These are phyloP conservation scores for Otus scops DNA, from an alignment of 2,797 vertebrate genomes.

Conservation along the genomic window DNA sequence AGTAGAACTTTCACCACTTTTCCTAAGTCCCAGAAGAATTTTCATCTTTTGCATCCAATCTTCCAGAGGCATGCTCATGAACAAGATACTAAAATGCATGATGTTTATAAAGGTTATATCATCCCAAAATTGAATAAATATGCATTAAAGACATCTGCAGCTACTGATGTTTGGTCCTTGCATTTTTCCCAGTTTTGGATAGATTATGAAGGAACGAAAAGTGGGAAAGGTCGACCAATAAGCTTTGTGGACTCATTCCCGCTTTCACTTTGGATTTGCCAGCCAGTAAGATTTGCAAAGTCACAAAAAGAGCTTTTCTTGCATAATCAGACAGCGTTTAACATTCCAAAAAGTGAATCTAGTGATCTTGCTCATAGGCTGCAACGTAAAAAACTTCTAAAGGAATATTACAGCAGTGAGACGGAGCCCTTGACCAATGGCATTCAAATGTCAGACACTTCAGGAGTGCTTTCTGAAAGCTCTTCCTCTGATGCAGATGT, in stretches of 20 bases:
- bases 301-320: slow-evolving; percentile 80
- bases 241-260: slow-evolving; percentile 96
- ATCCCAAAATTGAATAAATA: slow-evolving; percentile 81
- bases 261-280: slow-evolving; percentile 92
- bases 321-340: slow-evolving; percentile 35
- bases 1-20: slow-evolving; percentile 81
- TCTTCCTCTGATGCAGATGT: slow-evolving; percentile 82
- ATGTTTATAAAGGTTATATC: slow-evolving; percentile 88
- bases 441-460: slow-evolving; percentile 78
- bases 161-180: slow-evolving; percentile 91
- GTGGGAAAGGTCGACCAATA: slow-evolving; percentile 88
- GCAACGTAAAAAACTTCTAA: slow-evolving; percentile 90
- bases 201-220: slow-evolving; percentile 90
- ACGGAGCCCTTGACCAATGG: slow-evolving; percentile 73
- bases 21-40: slow-evolving; percentile 78
- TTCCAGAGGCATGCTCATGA: slow-evolving; percentile 94
- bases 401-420: slow-evolving; percentile 90
- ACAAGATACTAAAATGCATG: slow-evolving; percentile 91
- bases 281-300: slow-evolving; percentile 84
- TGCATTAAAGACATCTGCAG: slow-evolving; percentile 88
- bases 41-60: slow-evolving; percentile 85
- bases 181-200: slow-evolving; percentile 98
- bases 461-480: slow-evolving; percentile 60
- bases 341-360: slow-evolving; percentile 85
- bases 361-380: slow-evolving; percentile 82